Evolutionary conservation across 2,888 invertebrate species (phyloP), one percentile per base, ranked within the genome.

Genomic region (Lithodes maja): DNA sequence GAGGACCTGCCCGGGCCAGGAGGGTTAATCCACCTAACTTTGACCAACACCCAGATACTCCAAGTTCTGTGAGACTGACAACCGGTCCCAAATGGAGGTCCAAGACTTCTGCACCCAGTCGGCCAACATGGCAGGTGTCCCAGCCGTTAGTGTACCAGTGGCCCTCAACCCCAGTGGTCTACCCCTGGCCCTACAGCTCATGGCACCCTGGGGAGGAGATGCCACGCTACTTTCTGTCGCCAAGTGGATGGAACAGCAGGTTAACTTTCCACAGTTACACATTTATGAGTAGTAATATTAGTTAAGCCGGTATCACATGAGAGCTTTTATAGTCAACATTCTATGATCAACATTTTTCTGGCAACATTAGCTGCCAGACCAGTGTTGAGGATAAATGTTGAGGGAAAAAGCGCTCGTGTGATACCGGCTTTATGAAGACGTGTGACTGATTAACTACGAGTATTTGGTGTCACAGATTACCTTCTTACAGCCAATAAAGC

Each of bases 61-160:
- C n/a, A 96, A 97, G 91, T 99, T 98, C 94, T 94, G 95, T 0
- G 94, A 95, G 0, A 95, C 96, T 92, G 96, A 97, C 92, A 98
- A 98, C 93, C 95, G 98, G 85, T 97, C 97, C 93, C 97, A 98
- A 93, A 97, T 97, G 93, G 96, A 97, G 0, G 95, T 96, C 77
- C 97, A 98, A 93, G 99, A 99, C 94, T 98, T 96, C 93, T 99
- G 98, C 93, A 99, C 99, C 0, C 98, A 98, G 93, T 97, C 99
- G 0, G 97, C 97, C 0, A 99, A 99, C 93, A 97, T 99, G 97
- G 98, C 99, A 69, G 99, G 99, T 94, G 77, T 91, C 9, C 89
- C 89, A 7, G 90, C 88, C 49, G 83, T 91, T n/a, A 86, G 69
- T 61, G 68, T 92, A 75, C 90, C 86, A 74, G 89, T 81, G 68